Evolutionary conservation across 2,113 vertebrate species (phyloP), one percentile per base, ranked within the genome.

Genomic region (Entelurus aequoreus): DNA sequence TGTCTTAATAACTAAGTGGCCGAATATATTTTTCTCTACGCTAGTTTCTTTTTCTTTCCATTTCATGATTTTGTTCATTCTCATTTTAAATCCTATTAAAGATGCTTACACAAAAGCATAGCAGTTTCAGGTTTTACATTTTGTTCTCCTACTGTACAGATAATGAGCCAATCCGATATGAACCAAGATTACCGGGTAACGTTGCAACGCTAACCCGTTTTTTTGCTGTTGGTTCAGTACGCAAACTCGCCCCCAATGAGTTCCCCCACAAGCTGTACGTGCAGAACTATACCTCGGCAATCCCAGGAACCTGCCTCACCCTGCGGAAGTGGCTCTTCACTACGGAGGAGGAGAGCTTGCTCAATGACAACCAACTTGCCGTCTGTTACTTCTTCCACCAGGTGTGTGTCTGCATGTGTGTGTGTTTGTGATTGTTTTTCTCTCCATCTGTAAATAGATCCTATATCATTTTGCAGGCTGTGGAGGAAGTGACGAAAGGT

Each of bases 201-300:
- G 28, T 28, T 28, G 28, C 28, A 28, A 28, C 28, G 3, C 28
- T 28, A 28, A 28, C 28, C 28, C 28, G 1, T 28, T 28, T 42
- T 42, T 42, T 40, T 40, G 38, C 38, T 40, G 8, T n/a, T 44
- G 55, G 37, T 14, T 8, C 78, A 98, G 96, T 95, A 62, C 91
- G 96, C 64, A 98, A 98, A 44, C 80, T 98, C 76, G 94, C 95
- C 0, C 95, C 96, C 81, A 98, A 98, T 0, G 95, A 99, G 79
- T 99, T 97, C 77, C 96, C 96, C 19, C 96, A 99, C 88, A 98
- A 99, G 84, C 91, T 99, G 1, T 99, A 98, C 35, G 93, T 99
- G 59, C 96, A 98, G 88, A 99, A 99, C 79, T 97, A 96, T 79
- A 97, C 96, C 8, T 98, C 96, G 6, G 96, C 95, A 0, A 92